A percentile compares a stretch with the other conserved stretches of the same genome.
phyloP scores from a whole-genome alignment of 2,113 vertebrate genomes.

The Microcebus griseorufus region DNA sequence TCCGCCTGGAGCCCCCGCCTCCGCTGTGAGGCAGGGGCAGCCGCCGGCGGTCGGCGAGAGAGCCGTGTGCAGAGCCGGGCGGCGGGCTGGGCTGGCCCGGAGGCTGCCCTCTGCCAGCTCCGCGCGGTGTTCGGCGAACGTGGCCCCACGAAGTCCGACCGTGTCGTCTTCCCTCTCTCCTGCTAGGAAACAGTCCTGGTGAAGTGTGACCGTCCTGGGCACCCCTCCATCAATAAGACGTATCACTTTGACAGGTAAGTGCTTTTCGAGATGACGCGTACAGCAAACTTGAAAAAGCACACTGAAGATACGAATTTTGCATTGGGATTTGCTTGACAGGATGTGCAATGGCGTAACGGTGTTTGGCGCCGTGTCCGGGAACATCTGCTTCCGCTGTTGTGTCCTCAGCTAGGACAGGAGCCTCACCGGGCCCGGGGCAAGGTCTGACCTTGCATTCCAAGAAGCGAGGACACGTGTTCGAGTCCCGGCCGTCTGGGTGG shows the following conservation, averaged over 20 bases:
- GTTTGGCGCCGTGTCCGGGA: rapidly evolving
- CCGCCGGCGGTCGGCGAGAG: rapidly evolving
- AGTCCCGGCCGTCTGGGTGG: neutral
- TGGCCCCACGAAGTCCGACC: neutral
- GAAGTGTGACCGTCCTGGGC: conserved; percentile 75
- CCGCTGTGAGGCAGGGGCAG: rapidly evolving
- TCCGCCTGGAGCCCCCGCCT: rapidly evolving
- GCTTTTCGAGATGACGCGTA: neutral
- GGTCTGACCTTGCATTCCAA: neutral
- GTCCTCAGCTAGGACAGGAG: neutral
- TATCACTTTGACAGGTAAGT: conserved; percentile 85
- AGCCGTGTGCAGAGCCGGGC: neutral
- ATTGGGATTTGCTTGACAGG: neutral
- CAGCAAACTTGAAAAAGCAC: neutral
- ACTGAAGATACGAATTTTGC: neutral
- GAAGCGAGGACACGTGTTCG: neutral
- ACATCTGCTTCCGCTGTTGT: neutral
- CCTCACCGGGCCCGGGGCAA: neutral
- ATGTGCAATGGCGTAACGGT: rapidly evolving
- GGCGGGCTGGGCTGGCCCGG: rapidly evolving
- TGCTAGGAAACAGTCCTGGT: conserved; percentile 83
- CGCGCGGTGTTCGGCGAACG: rapidly evolving
- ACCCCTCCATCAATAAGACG: conserved; percentile 73
- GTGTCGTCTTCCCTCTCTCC: neutral
- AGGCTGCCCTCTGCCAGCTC: no score